A percentile compares a stretch with the other conserved stretches of the same genome.
Evolutionary conservation across 1,140 invertebrate species (phyloP).

Genomic region (Melitaea cinxia): DNA sequence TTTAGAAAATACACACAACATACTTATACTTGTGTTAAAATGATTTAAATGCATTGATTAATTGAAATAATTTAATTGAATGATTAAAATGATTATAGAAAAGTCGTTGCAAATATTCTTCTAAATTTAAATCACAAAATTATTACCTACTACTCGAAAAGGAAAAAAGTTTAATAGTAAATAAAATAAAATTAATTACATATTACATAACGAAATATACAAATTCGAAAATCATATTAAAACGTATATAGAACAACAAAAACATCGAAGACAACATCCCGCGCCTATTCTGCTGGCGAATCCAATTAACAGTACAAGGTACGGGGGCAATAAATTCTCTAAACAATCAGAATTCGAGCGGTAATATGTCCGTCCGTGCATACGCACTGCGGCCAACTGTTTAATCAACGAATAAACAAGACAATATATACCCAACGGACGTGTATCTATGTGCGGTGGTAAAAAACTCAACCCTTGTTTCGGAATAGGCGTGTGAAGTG

Average conservation of each 20-base stretch:
- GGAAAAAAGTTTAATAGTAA: background rate
- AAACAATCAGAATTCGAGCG: constrained; percentile 81
- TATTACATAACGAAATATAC: background rate
- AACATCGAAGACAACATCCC: constrained; percentile 66
- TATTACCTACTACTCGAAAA: too few relatives aligned
- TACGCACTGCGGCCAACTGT: constrained; percentile 75
- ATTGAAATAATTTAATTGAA: too few relatives aligned
- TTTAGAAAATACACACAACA: too few relatives aligned
- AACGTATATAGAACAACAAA: constrained; percentile 43
- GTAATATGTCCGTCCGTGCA: constrained; percentile 78
- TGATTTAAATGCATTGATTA: too few relatives aligned
- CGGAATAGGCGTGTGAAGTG: background rate
- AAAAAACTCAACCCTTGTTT: background rate
- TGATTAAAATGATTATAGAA: too few relatives aligned
- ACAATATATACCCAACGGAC: constrained; percentile 40
- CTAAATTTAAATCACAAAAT: too few relatives aligned
- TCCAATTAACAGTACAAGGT: constrained; percentile 81
- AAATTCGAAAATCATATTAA: constrained; percentile 27
- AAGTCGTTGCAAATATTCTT: too few relatives aligned
- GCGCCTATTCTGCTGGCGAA: constrained; percentile 76
- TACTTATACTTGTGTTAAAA: too few relatives aligned
- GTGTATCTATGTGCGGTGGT: constrained; percentile 53
- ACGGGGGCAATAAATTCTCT: constrained; percentile 79
- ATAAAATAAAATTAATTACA: background rate
- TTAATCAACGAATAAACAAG: constrained; percentile 75